These are phyloP conservation scores for Mechanitis mazaeus DNA, from an alignment of 2,888 invertebrate species.

Conservation along the genomic window DNA sequence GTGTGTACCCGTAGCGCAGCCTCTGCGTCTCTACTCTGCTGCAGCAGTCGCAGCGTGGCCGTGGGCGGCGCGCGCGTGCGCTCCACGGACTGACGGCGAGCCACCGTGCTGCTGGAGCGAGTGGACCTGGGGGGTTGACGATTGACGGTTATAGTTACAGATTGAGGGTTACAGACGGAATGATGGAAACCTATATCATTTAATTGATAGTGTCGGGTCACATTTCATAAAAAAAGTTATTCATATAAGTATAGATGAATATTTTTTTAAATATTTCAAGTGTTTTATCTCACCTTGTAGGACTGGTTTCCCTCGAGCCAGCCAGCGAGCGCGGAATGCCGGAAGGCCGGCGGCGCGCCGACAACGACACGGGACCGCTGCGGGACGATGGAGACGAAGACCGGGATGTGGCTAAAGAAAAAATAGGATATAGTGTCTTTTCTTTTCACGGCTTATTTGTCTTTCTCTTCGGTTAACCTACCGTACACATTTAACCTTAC, in stretches of 20 bases:
- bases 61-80: conserved; percentile 68
- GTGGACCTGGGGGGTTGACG: conserved; percentile 38
- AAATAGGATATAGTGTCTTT: conserved; percentile 18
- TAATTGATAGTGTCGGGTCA: no score
- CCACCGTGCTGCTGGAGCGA: conserved; percentile 53
- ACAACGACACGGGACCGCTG: conserved; percentile 67
- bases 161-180: no score
- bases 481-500: no score
- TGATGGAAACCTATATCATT: no score
- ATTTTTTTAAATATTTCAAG: no score
- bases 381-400: conserved; percentile 95
- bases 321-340: conserved; percentile 83
- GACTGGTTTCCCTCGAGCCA: conserved; percentile 82
- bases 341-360: conserved; percentile 80
- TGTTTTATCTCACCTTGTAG: conserved; percentile 60
- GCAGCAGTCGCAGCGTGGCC: conserved; percentile 88
- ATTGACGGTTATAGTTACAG: no score
- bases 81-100: conserved; percentile 56
- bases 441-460: no score
- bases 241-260: no score
- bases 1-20: conserved; percentile 42
- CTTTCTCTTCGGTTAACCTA: no score
- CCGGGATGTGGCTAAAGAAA: conserved; percentile 86
- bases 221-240: no score
- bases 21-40: conserved; percentile 93